Evolutionary conservation across 2,113 vertebrate species (phyloP), one percentile per base, ranked within the genome.

Genomic region (Bubo blakistoni): DNA sequence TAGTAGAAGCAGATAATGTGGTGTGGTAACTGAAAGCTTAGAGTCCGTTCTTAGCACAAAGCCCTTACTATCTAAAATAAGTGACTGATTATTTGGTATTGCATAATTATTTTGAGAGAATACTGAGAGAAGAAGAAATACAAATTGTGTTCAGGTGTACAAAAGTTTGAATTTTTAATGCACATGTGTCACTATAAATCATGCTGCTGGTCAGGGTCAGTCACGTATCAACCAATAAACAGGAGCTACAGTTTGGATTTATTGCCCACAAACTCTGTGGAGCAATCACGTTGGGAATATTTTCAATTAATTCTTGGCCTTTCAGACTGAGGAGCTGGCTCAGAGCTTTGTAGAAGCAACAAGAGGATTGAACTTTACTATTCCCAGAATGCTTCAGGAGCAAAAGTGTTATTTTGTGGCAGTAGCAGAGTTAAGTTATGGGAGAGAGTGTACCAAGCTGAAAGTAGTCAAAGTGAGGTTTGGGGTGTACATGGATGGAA

Each of bases 191-290:
- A 34, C n/a, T 94, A 2, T 26, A 19, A 58, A 47, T 81, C 34
- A 24, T 24, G 19, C 20, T 79, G 44, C 57, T 93, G 81, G 44
- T 67, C 82, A 73, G 58, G 81, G 44, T 67, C 79, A 73, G 58
- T 80, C 58, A 40, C 1, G 0, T 12, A 27, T n/a, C 51, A 66
- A 13, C 54, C 16, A 40, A 14, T 1, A 10, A 79, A 38, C 0
- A 1, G 73, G 32, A 92, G 86, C 22, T 77, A 8, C 9, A 21
- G 19, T 34, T 86, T 44, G 62, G 11, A 11, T 65, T 70, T 88
- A 16, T 57, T 62, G 15, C n/a, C 24, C 13, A 13, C 36, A 49
- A 32, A 69, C 15, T 46, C 51, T 58, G 12, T 72, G 83, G 32
- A 77, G 12, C 22, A 46, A 27, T 62, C 13, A 18, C 7, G 18